Evolutionary conservation across 1,140 invertebrate genomes (phyloP).

Genomic region (Homarus americanus): DNA sequence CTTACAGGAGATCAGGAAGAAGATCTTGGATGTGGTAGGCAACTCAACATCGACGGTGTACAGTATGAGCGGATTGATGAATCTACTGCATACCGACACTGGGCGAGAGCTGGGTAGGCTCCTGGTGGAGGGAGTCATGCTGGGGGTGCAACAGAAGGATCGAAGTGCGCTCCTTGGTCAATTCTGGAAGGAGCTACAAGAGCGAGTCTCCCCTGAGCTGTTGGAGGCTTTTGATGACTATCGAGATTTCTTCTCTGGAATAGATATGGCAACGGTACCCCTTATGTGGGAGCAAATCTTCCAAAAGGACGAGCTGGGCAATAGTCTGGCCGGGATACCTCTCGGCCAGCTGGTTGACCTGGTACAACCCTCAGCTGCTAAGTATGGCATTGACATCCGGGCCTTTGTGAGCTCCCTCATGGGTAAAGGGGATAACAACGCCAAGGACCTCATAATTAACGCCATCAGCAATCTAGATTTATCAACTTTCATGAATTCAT

Average conservation of each 20-base stretch:
- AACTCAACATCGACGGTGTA: slow-evolving; percentile 3
- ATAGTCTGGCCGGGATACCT: slow-evolving; percentile 47
- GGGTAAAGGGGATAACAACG: slow-evolving; percentile 52
- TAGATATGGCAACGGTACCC: slow-evolving; percentile 21
- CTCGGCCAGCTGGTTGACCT: slow-evolving; percentile 59
- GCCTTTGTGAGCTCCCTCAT: slow-evolving; percentile 44
- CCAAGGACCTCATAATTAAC: slow-evolving; percentile 34
- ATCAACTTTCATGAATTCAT: background rate
- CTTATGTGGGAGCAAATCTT: slow-evolving; percentile 28
- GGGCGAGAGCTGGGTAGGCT: slow-evolving; percentile 29
- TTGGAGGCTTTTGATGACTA: slow-evolving; percentile 10
- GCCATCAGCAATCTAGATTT: slow-evolving; percentile 22
- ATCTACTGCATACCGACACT: background rate
- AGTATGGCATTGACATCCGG: slow-evolving; percentile 50
- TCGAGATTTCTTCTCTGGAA: slow-evolving; percentile 22
- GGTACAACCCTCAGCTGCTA: slow-evolving; percentile 53
- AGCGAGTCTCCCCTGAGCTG: slow-evolving; percentile 21
- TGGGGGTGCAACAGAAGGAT: slow-evolving; percentile 43
- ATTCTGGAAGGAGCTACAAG: slow-evolving; percentile 45
- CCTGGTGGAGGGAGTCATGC: slow-evolving; percentile 44
- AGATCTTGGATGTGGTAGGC: slow-evolving; percentile 35
- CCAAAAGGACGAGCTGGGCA: slow-evolving; percentile 43
- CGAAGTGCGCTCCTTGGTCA: background rate
- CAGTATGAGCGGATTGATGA: slow-evolving; percentile 18
- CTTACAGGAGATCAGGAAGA: slow-evolving; percentile 7